These are phyloP conservation scores for Pasiphila rectangulata DNA, from an alignment of 2,888 invertebrate genomes.

Conservation along the genomic window DNA sequence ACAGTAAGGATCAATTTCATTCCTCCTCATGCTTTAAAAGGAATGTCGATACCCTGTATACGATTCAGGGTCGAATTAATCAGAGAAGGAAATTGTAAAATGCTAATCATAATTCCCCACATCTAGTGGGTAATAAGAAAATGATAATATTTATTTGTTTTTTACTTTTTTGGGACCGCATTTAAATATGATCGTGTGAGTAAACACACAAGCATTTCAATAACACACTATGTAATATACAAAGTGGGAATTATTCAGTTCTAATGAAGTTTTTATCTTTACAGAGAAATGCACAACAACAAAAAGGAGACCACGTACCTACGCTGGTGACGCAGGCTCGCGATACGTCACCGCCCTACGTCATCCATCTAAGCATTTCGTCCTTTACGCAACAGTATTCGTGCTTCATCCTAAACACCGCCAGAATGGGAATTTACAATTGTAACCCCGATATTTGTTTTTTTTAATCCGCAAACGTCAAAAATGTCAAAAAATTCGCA, in stretches of 20 bases:
- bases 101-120: no score
- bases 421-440: slow-evolving; percentile 74
- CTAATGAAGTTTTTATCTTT: slow-evolving; percentile 49
- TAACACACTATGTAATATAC: slow-evolving; percentile 17
- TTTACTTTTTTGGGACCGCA: slow-evolving; percentile 49
- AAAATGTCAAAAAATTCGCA: slow-evolving; percentile 7
- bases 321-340: slow-evolving; percentile 64
- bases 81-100: not conserved
- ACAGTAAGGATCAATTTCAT: slow-evolving; percentile 69
- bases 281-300: slow-evolving; percentile 74
- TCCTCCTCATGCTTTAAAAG: slow-evolving; percentile 21
- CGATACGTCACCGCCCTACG: slow-evolving; percentile 26
- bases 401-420: slow-evolving; percentile 72
- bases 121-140: not conserved
- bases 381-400: slow-evolving; percentile 73
- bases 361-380: slow-evolving; percentile 39
- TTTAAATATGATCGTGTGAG: slow-evolving; percentile 54
- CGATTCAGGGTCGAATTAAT: not conserved
- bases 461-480: slow-evolving; percentile 21
- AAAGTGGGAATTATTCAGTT: not conserved
- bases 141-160: not conserved
- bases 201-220: slow-evolving; percentile 57
- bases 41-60: slow-evolving; percentile 2
- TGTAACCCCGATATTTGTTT: slow-evolving; percentile 25
- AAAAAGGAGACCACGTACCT: slow-evolving; percentile 69